These are phyloP conservation scores for Scaptomyza flava DNA, from an alignment of 2,888 invertebrate genomes.

Conservation along the genomic window DNA sequence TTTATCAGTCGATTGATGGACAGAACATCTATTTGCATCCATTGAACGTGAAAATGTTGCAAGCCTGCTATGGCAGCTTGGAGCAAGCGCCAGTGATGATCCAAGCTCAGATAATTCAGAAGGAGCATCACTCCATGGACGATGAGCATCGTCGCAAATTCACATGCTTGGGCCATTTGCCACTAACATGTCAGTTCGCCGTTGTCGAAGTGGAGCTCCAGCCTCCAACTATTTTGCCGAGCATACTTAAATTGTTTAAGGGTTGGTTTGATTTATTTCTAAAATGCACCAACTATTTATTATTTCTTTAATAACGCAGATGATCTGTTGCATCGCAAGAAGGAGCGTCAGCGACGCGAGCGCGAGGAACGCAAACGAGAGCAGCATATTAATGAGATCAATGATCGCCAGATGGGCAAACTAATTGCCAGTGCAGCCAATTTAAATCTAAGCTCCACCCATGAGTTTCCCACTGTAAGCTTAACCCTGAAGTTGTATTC, in stretches of 20 bases:
- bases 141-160: conserved; percentile 91
- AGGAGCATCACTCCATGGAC: conserved; percentile 93
- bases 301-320: conserved; percentile 84
- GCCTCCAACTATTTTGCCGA: conserved; percentile 89
- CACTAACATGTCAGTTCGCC: conserved; percentile 95
- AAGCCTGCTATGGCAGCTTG: conserved; percentile 92
- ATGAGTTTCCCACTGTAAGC: conserved; percentile 86
- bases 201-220: conserved; percentile 94
- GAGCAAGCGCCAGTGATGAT: conserved; percentile 91
- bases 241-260: conserved; percentile 89
- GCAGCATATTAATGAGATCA: conserved; percentile 89
- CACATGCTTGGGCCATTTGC: conserved; percentile 93
- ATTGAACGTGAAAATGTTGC: conserved; percentile 94
- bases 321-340: conserved; percentile 90
- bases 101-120: conserved; percentile 92
- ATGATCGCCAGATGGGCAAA: conserved; percentile 90
- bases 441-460: conserved; percentile 86
- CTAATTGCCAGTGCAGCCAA: conserved; percentile 87
- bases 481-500: neutral
- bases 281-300: neutral
- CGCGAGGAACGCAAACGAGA: conserved; percentile 93
- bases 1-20: conserved; percentile 91
- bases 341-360: conserved; percentile 88
- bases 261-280: conserved; percentile 84
- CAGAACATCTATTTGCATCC: conserved; percentile 96